Percentiles rank a stretch among this genome's conserved stretches.
Evolutionary conservation across 2,797 vertebrate genomes (phyloP).

Genomic region (Lepus oiostolus): DNA sequence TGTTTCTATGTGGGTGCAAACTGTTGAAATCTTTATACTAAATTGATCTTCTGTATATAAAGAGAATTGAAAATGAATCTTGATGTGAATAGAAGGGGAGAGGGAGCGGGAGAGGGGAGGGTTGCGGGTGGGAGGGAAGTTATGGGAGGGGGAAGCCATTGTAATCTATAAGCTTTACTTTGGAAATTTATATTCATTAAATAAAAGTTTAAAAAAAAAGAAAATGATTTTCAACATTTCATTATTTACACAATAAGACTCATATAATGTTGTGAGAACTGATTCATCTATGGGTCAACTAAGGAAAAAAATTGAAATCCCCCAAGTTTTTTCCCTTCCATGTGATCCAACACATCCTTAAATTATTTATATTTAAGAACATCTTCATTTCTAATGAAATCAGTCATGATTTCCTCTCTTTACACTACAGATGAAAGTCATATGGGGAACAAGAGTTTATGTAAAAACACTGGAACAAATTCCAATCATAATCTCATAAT

Average conservation of each 20-base stretch:
- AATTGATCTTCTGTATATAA: too few relatives aligned
- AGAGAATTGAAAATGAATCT: too few relatives aligned
- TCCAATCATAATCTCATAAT: conserved; percentile 9
- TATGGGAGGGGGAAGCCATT: too few relatives aligned
- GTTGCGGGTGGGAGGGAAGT: too few relatives aligned
- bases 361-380: neutral
- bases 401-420: neutral
- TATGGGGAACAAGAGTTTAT: neutral
- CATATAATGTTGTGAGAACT: neutral
- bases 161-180: too few relatives aligned
- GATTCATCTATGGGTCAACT: neutral
- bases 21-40: too few relatives aligned
- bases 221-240: neutral
- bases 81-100: too few relatives aligned
- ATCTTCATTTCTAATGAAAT: neutral
- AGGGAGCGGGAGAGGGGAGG: too few relatives aligned
- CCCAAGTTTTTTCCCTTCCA: neutral
- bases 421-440: neutral
- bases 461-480: neutral
- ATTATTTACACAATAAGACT: neutral
- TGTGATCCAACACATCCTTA: neutral
- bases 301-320: neutral
- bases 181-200: too few relatives aligned
- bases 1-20: too few relatives aligned
- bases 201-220: neutral